Percentiles rank a stretch among this genome's conserved stretches.
These are phyloP conservation scores for Daktulosphaira vitifoliae DNA, from an alignment of 1,140 invertebrate genomes.

Conservation along the genomic window DNA sequence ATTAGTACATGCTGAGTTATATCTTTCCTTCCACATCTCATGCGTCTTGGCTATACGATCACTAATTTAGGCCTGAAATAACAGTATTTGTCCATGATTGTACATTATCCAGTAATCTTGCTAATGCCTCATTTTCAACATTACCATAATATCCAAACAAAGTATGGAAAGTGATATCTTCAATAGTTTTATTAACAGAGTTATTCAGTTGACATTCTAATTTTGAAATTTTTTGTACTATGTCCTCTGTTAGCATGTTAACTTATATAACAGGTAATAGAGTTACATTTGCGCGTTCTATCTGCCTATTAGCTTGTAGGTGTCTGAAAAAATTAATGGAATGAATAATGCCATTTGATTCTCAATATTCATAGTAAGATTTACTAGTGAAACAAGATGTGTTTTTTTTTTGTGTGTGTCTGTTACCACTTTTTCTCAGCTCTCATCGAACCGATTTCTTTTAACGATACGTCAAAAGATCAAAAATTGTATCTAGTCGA, in stretches of 20 bases:
- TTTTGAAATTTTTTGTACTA: not conserved
- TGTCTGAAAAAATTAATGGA: not conserved
- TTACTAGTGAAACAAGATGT: constrained; percentile 4
- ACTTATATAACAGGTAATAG: not conserved
- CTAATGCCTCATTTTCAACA: not conserved
- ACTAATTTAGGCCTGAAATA: not conserved
- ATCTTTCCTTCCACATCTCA: not conserved
- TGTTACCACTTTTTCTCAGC: too few relatives aligned
- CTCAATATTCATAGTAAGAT: not conserved
- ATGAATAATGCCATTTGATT: not conserved
- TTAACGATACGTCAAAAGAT: too few relatives aligned
- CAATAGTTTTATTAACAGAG: constrained; percentile 14
- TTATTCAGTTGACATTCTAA: constrained; percentile 13
- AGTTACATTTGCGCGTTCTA: not conserved
- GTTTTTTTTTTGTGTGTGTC: too few relatives aligned
- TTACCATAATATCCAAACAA: constrained; percentile 17
- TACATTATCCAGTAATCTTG: not conserved
- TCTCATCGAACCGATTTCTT: too few relatives aligned
- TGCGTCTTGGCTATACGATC: not conserved
- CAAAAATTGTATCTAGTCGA: too few relatives aligned
- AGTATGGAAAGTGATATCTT: not conserved
- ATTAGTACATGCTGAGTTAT: not conserved
- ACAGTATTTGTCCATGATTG: too few relatives aligned
- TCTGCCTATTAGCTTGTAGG: not conserved
- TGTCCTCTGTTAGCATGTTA: not conserved